Percentiles rank a stretch among this genome's conserved stretches.
These are phyloP conservation scores for Piscicola geometra DNA, from an alignment of 2,888 invertebrate species.

Conservation along the genomic window DNA sequence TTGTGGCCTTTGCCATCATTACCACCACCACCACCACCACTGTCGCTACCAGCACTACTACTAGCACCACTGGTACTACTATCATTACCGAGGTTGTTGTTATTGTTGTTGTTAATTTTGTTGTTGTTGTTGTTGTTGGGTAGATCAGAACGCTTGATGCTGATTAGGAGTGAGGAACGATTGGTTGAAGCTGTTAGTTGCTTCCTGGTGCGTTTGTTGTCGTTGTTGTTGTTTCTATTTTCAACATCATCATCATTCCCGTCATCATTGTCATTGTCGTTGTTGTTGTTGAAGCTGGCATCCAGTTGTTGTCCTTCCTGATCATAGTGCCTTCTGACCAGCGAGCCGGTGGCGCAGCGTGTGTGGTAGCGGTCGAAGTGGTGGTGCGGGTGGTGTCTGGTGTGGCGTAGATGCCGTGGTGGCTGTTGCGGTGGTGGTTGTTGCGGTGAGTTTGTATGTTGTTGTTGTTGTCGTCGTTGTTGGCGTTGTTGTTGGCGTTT, in stretches of 20 bases:
- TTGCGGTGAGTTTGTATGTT: not conserved
- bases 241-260: not conserved
- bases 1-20: too few species aligned
- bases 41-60: too few species aligned
- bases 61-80: too few species aligned
- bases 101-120: not conserved
- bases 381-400: too few species aligned
- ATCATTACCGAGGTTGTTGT: not conserved
- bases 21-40: not conserved
- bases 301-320: constrained; percentile 21
- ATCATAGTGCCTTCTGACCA: constrained; percentile 39
- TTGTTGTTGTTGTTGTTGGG: not conserved
- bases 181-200: not conserved
- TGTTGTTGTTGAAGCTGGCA: not conserved
- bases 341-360: constrained; percentile 39
- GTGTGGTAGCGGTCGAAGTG: constrained; percentile 38
- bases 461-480: constrained; percentile 3
- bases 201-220: not conserved
- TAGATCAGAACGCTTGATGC: not conserved
- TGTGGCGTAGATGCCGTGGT: not conserved
- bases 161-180: not conserved
- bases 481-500: not conserved
- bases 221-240: not conserved
- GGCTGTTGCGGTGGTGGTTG: not conserved
- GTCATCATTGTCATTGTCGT: not conserved